Base-by-base conservation (phyloP, 1,140 invertebrate genomes). In the Dermatophagoides farinae region DNA sequence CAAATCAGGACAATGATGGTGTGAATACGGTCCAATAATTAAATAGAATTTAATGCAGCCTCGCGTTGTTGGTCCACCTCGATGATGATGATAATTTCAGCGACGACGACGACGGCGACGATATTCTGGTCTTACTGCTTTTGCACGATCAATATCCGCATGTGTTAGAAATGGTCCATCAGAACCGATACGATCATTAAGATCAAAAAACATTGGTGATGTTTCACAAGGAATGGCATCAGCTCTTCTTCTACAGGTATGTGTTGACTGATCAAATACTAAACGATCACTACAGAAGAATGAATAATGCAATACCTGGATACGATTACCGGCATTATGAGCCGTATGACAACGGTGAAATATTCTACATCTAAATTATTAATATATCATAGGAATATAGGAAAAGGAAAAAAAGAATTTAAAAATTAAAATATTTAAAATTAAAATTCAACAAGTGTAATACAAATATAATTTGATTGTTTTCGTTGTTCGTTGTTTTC, bases 221-320 rank as follows among this genome's bases (percentile, higher is more conserved):
- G 57, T 40, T 2, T 43, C 39, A 50, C 57, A 59, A 6, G 57
- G 57, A 4, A 59, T 59, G 46, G 57, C 57, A 39, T 59, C 57
- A 37, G 53, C 57, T 2, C 4, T 25, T 41, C 40, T 41, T 50
- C 4, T 59, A 25, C 54, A 57, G 8, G 1, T n/a, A 16, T 38
- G 47, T n/a, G 51, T 53, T n/a, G 51, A 53, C 11, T 53, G 51
- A 25, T 53, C 51, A 53, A 53, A 53, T n/a, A 53, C 37, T 5
- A 22, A 20, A 16, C 23, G 2, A 4, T 53, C 51, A 20, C 37
- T 11, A 39, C 51, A 53, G 11, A 53, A 5, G 51, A 53, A 53
- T n/a, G 23, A 31, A 22, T 53, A 25, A 14, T 53, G 51, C 11
- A 4, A 6, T 25, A 31, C 51, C 9, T 14, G 2, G 4, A 53